Evolutionary conservation across 2,113 vertebrate genomes (phyloP), one percentile per base, ranked within the genome.

Genomic region (Zosterops hypoxanthus): DNA sequence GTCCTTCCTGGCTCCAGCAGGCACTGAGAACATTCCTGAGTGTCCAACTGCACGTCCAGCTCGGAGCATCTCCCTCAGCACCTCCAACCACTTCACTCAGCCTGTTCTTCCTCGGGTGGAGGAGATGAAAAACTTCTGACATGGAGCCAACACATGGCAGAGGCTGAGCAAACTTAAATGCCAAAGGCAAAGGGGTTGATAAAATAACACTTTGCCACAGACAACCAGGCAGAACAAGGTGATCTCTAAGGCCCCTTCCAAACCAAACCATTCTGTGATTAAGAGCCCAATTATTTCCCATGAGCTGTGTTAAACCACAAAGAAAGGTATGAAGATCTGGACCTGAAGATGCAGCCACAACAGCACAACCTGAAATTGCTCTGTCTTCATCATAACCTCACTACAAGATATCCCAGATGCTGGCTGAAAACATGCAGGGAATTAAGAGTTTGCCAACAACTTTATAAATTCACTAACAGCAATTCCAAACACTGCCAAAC

Each of bases 121-220:
- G 25, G 50, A 57, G 46, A 69, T 29, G 33, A 64, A 85, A 88
- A 3, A 17, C 5, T 3, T 41, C 47, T 5, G 1, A 41, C 5
- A 9, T 0, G 1, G 14, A 75, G 24, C 36, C 50, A 61, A 52
- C 13, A 9, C 39, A 6, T 3, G 3, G 0, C 0, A 1, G 28
- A 39, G 76, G 15, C 19, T 49, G 44, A 95, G 57, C 9, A 70
- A 73, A 89, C 44, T 36, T 22, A 4, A 1, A 8, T 23, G 21
- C 9, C 91, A 92, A 64, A 80, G 59, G 47, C 60, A 88, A 88
- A 88, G 56, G 10, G 81, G 41, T 26, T 89, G 21, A 76, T 61
- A 69, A 91, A 91, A 84, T 2, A 86, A 41, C 34, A 46, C 39
- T 79, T 55, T 15, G 15, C 29, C 47, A 24, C 20, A 36, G 73